phyloP scores from a whole-genome alignment of 1,140 invertebrate species.

The Caenorhabditis elegans region DNA sequence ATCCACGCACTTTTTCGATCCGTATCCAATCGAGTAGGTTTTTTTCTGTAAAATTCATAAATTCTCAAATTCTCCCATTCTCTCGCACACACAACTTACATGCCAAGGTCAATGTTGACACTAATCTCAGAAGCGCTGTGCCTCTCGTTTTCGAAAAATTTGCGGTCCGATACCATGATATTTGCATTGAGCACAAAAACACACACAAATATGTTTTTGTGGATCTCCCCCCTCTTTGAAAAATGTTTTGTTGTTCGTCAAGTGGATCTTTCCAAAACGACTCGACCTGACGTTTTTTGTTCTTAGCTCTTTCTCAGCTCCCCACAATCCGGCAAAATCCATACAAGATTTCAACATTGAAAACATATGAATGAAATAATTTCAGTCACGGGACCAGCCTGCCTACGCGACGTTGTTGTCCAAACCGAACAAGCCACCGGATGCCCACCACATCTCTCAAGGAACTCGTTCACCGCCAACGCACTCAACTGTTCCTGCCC shows the following conservation, averaged over 20 bases:
- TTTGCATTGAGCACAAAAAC: conserved; percentile 29
- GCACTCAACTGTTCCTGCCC: conserved; percentile 54
- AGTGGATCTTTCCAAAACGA: conserved; percentile 17
- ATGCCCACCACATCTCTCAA: conserved; percentile 52
- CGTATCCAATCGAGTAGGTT: conserved; percentile 43
- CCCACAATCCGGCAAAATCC: neutral
- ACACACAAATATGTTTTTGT: conserved; percentile 30
- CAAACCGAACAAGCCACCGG: conserved; percentile 47
- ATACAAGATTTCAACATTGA: neutral
- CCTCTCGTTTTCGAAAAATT: conserved; percentile 17
- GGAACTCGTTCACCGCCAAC: conserved; percentile 42
- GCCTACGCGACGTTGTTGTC: conserved; percentile 48
- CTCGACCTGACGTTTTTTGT: neutral
- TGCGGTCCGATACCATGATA: conserved; percentile 6
- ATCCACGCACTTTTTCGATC: conserved; percentile 41
- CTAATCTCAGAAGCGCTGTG: conserved; percentile 19
- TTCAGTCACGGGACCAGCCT: conserved; percentile 50
- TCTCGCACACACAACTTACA: too few relatives aligned
- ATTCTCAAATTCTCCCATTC: too few relatives aligned
- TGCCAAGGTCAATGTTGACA: conserved; percentile 27
- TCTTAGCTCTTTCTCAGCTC: neutral
- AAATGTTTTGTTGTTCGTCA: conserved; percentile 6
- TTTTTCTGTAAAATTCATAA: neutral
- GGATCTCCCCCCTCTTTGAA: neutral
- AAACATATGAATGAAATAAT: neutral